Evolutionary conservation across 2,797 vertebrate genomes (phyloP).

Genomic region (Sebastes cheni): DNA sequence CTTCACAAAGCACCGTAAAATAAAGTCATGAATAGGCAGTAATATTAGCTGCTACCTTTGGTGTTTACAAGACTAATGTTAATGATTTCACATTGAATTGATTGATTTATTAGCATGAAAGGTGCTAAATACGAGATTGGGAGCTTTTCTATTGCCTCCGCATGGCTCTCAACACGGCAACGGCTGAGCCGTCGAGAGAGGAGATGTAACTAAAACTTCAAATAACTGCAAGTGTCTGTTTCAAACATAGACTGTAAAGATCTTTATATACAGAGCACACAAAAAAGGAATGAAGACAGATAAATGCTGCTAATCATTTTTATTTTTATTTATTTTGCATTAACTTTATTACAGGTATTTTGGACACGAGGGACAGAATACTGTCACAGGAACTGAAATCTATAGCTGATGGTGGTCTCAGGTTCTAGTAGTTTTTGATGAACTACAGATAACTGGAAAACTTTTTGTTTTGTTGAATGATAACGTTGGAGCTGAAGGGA

Average conservation of each 20-base stretch:
- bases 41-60: not conserved
- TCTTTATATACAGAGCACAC: not conserved
- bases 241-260: too few relatives aligned
- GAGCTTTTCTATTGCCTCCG: too few relatives aligned
- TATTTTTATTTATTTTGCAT: not conserved
- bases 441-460: not conserved
- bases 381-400: not conserved
- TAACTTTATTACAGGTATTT: not conserved
- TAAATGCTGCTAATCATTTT: not conserved
- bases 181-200: fast-evolving
- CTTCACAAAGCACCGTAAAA: not conserved
- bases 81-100: not conserved
- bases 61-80: not conserved
- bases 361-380: not conserved
- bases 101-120: not conserved
- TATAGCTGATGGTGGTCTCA: too few relatives aligned
- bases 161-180: fast-evolving
- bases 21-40: not conserved
- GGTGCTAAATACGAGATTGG: too few relatives aligned
- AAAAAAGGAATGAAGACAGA: not conserved
- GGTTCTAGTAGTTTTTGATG: too few relatives aligned
- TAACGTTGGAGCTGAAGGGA: not conserved
- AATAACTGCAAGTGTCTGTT: too few relatives aligned
- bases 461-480: not conserved
- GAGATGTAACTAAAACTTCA: too few relatives aligned